Evolutionary conservation across 2,113 vertebrate species (phyloP), one percentile per base, ranked within the genome.

Genomic region (Clarias magur): DNA sequence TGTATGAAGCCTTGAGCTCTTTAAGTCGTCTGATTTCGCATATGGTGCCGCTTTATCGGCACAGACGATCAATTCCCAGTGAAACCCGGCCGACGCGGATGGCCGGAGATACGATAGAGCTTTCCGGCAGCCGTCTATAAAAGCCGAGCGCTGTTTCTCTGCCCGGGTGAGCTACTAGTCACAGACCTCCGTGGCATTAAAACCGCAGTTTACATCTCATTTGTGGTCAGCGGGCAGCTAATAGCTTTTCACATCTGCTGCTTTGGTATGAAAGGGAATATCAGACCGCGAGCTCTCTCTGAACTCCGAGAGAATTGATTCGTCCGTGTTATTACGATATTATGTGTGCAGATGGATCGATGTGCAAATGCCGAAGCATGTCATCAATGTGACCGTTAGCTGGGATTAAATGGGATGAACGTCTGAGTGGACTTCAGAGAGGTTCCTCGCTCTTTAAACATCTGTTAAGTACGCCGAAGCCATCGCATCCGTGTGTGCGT

Each of bases 21-120:
- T 53, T 27, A 25, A 19, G 80, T 65, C 8, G 19, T 19, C 70
- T 76, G 86, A 87, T 82, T 83, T 87, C 80, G 80, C 80, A 65
- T 2, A 65, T 2, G 57, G 16, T 12, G 27, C n/a, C n/a, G 62
- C 38, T 82, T 82, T 87, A 87, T 75, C 86, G 62, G 42, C 30
- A 60, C 34, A 13, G n/a, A 56, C 57, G 53, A 83, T 76, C 80
- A 76, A 87, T 67, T 27, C 68, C 38, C 42, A 10, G 68, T 27
- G 30, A 81, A 72, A 72, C 78, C 27, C 30, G 17, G 54, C 85
- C 27, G 15, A 27, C 4, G 62, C 9, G 65, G 30, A 42, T 2
- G 48, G 54, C 34, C 13, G 48, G 85, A 78, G 80, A 87, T 30
- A 63, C 16, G 80, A 63, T 54, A 4, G 80, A 63, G 75, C 38